These are phyloP conservation scores for Stictocephala bisonia DNA, from an alignment of 2,888 invertebrate genomes.

Conservation along the genomic window DNA sequence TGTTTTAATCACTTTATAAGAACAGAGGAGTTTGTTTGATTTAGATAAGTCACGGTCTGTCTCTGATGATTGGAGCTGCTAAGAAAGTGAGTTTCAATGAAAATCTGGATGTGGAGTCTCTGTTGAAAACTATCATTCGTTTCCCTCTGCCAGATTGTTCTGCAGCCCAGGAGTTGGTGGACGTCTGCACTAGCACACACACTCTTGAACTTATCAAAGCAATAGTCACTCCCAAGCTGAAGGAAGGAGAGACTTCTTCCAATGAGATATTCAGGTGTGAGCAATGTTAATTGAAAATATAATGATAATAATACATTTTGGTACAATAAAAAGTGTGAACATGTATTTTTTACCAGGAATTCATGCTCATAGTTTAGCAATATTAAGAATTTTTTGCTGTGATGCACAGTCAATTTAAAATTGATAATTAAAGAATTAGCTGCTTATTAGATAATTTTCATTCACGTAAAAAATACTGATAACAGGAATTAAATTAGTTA, in stretches of 20 bases:
- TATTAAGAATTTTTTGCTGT: too few species aligned
- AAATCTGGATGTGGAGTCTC: background rate
- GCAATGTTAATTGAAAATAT: too few species aligned
- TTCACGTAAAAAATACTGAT: too few species aligned
- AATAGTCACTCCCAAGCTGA: background rate
- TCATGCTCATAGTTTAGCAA: too few species aligned
- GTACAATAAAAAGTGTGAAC: too few species aligned
- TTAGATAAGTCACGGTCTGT: slow-evolving; percentile 23
- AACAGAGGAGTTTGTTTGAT: background rate
- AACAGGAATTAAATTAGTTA: too few species aligned
- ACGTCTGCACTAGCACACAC: slow-evolving; percentile 2
- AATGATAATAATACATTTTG: slow-evolving; percentile 64
- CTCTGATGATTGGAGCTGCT: slow-evolving; percentile 9
- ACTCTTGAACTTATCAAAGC: background rate
- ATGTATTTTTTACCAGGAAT: too few species aligned
- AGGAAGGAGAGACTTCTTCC: background rate
- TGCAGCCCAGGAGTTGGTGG: slow-evolving; percentile 1
- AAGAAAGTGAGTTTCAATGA: background rate
- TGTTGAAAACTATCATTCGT: slow-evolving; percentile 14
- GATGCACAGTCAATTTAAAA: too few species aligned
- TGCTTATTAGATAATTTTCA: too few species aligned
- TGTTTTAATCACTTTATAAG: too few species aligned
- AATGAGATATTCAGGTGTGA: slow-evolving; percentile 23
- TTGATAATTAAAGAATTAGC: too few species aligned
- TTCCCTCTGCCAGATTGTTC: slow-evolving; percentile 16